These are phyloP conservation scores for Nasonovia ribisnigri DNA, from an alignment of 2,888 invertebrate species.

Conservation along the genomic window DNA sequence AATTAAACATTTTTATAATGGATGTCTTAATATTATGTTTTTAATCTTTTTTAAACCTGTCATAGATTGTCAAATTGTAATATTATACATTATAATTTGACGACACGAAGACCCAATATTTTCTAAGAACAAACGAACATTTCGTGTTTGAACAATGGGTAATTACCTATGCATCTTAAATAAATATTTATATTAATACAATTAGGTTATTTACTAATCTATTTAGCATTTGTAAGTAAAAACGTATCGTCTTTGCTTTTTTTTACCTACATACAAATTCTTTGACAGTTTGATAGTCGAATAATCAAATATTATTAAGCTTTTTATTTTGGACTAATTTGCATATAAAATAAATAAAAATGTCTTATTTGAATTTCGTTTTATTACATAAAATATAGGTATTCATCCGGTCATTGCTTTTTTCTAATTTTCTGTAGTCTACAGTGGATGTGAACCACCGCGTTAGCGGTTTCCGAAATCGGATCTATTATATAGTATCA, in stretches of 20 bases:
- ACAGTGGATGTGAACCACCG: slow-evolving; percentile 16
- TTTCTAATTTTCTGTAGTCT: slow-evolving; percentile 34
- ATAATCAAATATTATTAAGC: background rate
- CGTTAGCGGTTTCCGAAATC: slow-evolving; percentile 56
- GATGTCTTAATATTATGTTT: background rate
- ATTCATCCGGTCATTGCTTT: slow-evolving; percentile 18
- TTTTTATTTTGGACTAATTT: background rate
- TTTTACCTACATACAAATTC: background rate
- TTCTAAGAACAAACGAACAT: background rate
- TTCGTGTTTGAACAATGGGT: background rate
- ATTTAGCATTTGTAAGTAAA: background rate
- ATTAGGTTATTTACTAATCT: background rate
- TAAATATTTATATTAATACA: background rate
- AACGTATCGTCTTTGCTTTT: background rate
- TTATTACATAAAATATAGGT: slow-evolving; percentile 36
- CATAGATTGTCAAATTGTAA: background rate
- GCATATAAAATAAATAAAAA: slow-evolving; percentile 11
- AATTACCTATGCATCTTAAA: background rate
- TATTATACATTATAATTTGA: background rate
- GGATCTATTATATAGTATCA: slow-evolving; percentile 34
- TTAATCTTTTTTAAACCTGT: background rate
- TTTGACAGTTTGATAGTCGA: background rate
- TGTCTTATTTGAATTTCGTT: background rate
- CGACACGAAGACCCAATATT: background rate
- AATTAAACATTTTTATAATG: background rate